Conservation (phyloP, 1,140 invertebrate genomes). For the Penaeus vannamei region DNA sequence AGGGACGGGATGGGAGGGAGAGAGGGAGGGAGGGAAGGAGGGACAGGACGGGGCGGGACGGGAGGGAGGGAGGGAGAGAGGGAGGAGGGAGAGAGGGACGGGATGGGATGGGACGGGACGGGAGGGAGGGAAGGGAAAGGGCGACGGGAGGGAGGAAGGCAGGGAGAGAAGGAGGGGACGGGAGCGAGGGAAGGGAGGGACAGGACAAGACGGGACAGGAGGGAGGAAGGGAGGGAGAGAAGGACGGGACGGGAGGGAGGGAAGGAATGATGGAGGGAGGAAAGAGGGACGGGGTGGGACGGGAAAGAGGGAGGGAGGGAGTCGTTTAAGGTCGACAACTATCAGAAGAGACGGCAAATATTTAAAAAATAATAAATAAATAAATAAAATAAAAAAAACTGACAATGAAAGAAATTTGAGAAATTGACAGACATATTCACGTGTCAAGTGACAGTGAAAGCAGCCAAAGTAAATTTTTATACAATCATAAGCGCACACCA, state of each 20-base stretch:
- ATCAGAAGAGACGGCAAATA: neutral
- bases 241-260: neutral
- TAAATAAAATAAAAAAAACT: neutral
- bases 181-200: neutral
- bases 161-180: neutral
- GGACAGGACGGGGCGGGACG: neutral
- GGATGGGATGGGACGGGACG: neutral
- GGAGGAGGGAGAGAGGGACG: neutral
- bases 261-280: neutral
- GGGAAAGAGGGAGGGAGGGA: conserved; percentile 1
- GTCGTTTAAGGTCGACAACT: neutral
- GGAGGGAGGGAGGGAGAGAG: neutral
- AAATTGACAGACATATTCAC: too few species aligned
- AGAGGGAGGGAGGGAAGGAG: neutral
- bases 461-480: too few species aligned
- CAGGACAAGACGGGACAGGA: neutral
- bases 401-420: neutral
- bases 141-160: neutral
- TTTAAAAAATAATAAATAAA: neutral
- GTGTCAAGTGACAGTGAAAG: too few species aligned
- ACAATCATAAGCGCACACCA: too few species aligned
- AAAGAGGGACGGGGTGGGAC: neutral
- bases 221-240: neutral
- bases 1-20: neutral
- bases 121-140: neutral